Evolutionary conservation across 2,113 vertebrate species (phyloP).

Genomic region (Tichodroma muraria): DNA sequence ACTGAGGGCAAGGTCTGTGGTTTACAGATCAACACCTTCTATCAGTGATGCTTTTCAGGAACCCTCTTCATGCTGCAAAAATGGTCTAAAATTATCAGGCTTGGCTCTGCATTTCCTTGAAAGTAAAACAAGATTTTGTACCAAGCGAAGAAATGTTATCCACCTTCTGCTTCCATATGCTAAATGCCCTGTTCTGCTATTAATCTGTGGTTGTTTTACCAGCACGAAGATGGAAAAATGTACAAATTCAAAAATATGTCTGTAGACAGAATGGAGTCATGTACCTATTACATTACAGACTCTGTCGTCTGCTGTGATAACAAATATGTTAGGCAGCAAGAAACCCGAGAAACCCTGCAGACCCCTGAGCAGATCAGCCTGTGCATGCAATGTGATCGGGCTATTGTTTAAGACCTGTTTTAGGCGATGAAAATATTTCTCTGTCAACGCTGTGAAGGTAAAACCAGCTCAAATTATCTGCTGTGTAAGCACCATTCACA

Average conservation of each 20-base stretch:
- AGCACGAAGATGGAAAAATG: not conserved
- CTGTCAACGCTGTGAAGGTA: not conserved
- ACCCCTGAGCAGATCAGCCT: not conserved
- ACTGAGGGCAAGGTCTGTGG: not conserved
- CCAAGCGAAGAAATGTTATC: not conserved
- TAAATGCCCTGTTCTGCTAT: not conserved
- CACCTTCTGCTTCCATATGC: not conserved
- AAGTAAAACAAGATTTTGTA: not conserved
- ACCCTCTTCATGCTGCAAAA: not conserved
- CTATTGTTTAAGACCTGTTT: not conserved
- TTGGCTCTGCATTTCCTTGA: not conserved
- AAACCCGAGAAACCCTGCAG: not conserved
- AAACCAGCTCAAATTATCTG: slow-evolving; percentile 20
- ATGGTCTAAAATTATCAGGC: not conserved
- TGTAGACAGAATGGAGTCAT: not conserved
- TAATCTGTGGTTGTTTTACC: not conserved
- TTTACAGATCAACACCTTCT: not conserved
- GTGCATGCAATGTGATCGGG: not conserved
- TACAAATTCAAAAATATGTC: not conserved
- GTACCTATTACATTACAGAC: not conserved
- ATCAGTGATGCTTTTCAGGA: not conserved
- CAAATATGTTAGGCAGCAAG: not conserved
- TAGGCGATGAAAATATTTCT: slow-evolving; percentile 1
- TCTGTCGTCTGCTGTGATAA: not conserved
- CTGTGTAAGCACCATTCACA: slow-evolving; percentile 19